Evolutionary conservation across 2,888 invertebrate species (phyloP).

Genomic region (Lasius platythorax): DNA sequence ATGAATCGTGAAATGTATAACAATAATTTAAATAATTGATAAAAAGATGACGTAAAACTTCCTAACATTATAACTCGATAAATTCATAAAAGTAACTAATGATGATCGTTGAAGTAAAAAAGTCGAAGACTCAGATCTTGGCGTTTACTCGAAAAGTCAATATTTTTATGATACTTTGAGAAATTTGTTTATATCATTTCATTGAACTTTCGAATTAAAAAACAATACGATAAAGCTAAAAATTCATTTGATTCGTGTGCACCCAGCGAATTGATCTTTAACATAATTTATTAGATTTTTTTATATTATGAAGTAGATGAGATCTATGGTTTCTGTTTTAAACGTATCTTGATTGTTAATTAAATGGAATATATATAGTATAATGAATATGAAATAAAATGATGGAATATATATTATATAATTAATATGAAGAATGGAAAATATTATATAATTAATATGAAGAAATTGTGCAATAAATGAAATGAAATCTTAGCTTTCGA

Average conservation of each 20-base stretch:
- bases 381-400: constrained; percentile 4
- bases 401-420: neutral
- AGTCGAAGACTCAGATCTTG: constrained; percentile 16
- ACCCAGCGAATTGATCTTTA: neutral
- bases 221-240: neutral
- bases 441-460: constrained; percentile 2
- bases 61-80: neutral
- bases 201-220: neutral
- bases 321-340: neutral
- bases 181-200: neutral
- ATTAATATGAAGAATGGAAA: neutral
- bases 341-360: constrained; percentile 7
- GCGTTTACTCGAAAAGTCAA: neutral
- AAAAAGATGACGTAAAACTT: neutral
- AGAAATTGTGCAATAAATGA: neutral
- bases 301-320: neutral
- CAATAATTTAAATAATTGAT: constrained; percentile 32
- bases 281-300: neutral
- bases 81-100: constrained; percentile 29
- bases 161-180: neutral
- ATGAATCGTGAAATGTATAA: constrained; percentile 6
- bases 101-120: constrained; percentile 33
- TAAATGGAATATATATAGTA: neutral
- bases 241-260: neutral
- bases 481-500: neutral